Conservation (phyloP, 1,140 invertebrate species). For the Hyles vespertilio region DNA sequence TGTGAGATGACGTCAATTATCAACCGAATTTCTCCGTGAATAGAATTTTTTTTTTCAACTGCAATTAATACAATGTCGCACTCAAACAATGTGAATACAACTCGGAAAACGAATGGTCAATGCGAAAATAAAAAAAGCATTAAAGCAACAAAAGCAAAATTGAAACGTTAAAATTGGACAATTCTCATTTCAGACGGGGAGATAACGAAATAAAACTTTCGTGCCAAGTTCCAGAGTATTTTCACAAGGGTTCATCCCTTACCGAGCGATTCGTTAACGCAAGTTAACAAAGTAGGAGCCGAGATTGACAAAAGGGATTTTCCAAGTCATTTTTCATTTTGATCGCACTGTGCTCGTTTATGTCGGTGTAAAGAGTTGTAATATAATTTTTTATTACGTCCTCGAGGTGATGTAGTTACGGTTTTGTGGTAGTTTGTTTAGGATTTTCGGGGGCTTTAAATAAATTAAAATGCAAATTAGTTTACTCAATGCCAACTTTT, state of each 20-base stretch:
- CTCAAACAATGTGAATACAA: too few species aligned
- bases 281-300: conserved; percentile 23
- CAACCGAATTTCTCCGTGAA: conserved; percentile 9
- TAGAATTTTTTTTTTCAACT: background rate
- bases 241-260: conserved; percentile 18
- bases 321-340: conserved; percentile 25
- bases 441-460: background rate
- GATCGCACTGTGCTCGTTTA: conserved; percentile 15
- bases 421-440: conserved; percentile 7
- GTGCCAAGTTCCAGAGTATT: conserved; percentile 16
- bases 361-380: conserved; percentile 12
- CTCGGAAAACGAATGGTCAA: background rate
- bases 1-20: conserved; percentile 5
- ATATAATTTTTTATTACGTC: conserved; percentile 18
- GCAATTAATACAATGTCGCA: too few species aligned
- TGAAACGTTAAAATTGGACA: conserved; percentile 2
- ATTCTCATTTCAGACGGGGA: conserved; percentile 4
- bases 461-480: too few species aligned
- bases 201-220: conserved; percentile 33
- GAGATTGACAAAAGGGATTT: conserved; percentile 25
- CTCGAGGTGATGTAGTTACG: conserved; percentile 7
- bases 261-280: conserved; percentile 27
- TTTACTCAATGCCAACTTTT: too few species aligned
- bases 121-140: background rate
- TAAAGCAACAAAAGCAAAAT: background rate